Evolutionary conservation across 2,888 invertebrate species (phyloP), one percentile per base, ranked within the genome.

Genomic region (Lamproptera curius): DNA sequence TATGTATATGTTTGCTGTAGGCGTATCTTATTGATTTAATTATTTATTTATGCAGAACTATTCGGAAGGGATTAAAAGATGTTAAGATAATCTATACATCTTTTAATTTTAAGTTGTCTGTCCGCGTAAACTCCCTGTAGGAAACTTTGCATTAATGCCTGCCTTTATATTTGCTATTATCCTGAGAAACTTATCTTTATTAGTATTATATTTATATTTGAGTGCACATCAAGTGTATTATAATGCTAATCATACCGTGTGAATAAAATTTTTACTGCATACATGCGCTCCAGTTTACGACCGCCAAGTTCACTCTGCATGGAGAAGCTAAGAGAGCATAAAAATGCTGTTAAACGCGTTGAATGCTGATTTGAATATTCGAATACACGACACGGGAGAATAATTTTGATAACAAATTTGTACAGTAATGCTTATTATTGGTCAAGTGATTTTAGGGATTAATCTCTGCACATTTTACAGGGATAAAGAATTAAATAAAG

Each of bases 201-300:
- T n/a, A n/a, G n/a, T n/a, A n/a, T n/a, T n/a, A n/a, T n/a, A n/a
- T n/a, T n/a, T n/a, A n/a, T n/a, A n/a, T n/a, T n/a, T n/a, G n/a
- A n/a, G n/a, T n/a, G n/a, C n/a, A n/a, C n/a, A n/a, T 20, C 20
- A 20, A 3, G 20, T 20, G 20, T 20, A 20, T 20, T 20, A 20
- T 5, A 20, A 31, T 20, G 47, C 23, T 47, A 38, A 42, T 42
- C 37, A 16, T 9, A 42, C 47, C n/a, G 31, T 20, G 36, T 37
- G n/a, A 42, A 37, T 42, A 42, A 47, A 38, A 38, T 38, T 40
- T 47, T 42, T 47, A 38, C 47, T 20, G 42, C 42, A 38, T n/a
- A 47, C 42, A 42, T 47, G 47, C 38, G 26, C 16, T 13, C 23
- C 16, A 14, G 43, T 43, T 43, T 43, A 36, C 28, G 13, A 15